A percentile compares a stretch with the other conserved stretches of the same genome.
Evolutionary conservation across 2,797 vertebrate genomes (phyloP).

Genomic region (Sebastes iracundus): DNA sequence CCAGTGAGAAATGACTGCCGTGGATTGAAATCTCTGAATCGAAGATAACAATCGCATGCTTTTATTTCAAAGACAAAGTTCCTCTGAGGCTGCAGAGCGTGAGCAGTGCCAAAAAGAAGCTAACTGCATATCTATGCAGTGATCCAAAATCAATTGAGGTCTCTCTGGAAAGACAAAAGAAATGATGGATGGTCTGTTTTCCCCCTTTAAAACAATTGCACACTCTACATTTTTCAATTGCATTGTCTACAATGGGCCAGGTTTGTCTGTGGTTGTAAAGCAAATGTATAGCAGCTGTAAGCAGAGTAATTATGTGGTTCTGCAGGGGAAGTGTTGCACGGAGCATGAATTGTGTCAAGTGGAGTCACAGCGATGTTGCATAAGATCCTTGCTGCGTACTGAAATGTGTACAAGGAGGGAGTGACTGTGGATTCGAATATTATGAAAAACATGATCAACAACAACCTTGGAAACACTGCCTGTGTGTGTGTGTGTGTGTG

Average conservation of each 20-base stretch:
- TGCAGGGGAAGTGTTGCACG: conserved; percentile 24
- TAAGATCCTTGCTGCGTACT: background rate
- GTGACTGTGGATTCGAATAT: background rate
- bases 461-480: background rate
- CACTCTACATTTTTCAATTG: conserved; percentile 68
- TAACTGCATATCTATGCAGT: conserved; percentile 74
- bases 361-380: conserved; percentile 11
- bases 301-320: conserved; percentile 38
- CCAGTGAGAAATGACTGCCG: conserved; percentile 55
- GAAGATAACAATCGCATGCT: conserved; percentile 65
- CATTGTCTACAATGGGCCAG: conserved; percentile 52
- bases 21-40: conserved; percentile 53
- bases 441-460: background rate
- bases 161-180: conserved; percentile 72
- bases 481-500: too few relatives aligned
- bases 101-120: conserved; percentile 51
- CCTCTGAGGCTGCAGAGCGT: conserved; percentile 35
- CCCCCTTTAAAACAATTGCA: conserved; percentile 62
- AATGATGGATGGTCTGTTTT: conserved; percentile 72
- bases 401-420: background rate
- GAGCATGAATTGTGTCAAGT: conserved; percentile 7
- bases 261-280: conserved; percentile 48
- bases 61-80: conserved; percentile 72
- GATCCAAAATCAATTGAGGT: conserved; percentile 77
- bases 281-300: conserved; percentile 53